Conservation (phyloP, 2,888 invertebrate genomes). For the Parnassius apollo region DNA sequence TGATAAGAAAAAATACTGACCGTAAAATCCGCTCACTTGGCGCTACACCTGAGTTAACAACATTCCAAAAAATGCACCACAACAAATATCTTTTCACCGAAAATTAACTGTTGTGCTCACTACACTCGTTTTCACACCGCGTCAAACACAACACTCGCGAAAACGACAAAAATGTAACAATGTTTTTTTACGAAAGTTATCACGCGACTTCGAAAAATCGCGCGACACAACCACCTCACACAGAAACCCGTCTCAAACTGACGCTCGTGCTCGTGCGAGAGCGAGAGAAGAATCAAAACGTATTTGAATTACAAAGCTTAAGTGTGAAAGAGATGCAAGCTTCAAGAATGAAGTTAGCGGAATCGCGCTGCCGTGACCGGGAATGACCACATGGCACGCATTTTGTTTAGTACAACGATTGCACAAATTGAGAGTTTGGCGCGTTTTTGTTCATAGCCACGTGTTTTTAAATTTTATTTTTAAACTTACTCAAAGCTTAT, state of each 20-base stretch:
- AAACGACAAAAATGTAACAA: constrained; percentile 52
- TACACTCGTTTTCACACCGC: constrained; percentile 48
- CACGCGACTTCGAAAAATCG: constrained; percentile 41
- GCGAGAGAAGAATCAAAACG: constrained; percentile 58
- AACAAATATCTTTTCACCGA: constrained; percentile 38
- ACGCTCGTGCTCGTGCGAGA: constrained; percentile 47
- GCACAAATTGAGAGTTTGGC: constrained; percentile 67
- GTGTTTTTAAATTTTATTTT: constrained; percentile 55
- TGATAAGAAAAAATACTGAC: constrained; percentile 61
- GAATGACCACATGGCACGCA: constrained; percentile 76
- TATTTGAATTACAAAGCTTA: constrained; percentile 43
- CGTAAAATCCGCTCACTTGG: constrained; percentile 57
- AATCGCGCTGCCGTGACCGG: constrained; percentile 50
- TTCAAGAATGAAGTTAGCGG: constrained; percentile 60
- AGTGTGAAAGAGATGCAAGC: constrained; percentile 49
- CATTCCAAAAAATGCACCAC: constrained; percentile 60
- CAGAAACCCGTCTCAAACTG: constrained; percentile 54
- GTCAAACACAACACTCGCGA: constrained; percentile 53
- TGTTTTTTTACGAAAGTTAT: constrained; percentile 70
- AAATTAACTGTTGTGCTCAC: constrained; percentile 39
- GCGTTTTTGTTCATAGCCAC: constrained; percentile 70
- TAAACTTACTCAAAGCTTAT: constrained; percentile 39
- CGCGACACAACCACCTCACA: constrained; percentile 40
- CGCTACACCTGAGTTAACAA: constrained; percentile 55
- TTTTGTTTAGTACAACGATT: constrained; percentile 66